Conservation (phyloP, 2,113 vertebrate genomes). For the Cinclus cinclus region DNA sequence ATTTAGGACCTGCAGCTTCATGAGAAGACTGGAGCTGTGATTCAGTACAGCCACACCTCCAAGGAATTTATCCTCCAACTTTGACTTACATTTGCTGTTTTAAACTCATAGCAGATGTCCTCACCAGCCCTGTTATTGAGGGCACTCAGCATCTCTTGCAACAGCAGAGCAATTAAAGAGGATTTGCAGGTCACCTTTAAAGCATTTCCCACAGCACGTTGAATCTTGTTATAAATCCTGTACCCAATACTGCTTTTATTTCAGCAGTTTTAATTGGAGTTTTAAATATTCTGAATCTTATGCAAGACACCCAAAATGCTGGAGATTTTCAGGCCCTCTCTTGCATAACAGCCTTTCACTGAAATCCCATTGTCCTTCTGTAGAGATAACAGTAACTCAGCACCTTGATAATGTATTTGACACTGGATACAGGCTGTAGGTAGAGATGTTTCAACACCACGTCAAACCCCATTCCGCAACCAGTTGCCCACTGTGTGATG, state of each 20-base stretch:
- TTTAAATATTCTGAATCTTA: conserved; percentile 36
- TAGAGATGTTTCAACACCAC: background rate
- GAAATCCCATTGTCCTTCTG: background rate
- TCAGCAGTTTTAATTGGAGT: conserved; percentile 33
- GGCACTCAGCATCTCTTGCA: conserved; percentile 25
- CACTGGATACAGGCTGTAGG: background rate
- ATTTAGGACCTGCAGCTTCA: background rate
- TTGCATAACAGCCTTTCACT: background rate
- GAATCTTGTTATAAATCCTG: conserved; percentile 44
- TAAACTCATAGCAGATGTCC: conserved; percentile 33
- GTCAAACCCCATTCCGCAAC: background rate
- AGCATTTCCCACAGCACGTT: conserved; percentile 59
- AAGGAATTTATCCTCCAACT: conserved; percentile 48
- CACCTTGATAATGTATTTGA: accelerated
- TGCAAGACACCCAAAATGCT: conserved; percentile 6
- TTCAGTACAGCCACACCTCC: conserved; percentile 39
- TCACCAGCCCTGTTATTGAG: conserved; percentile 39
- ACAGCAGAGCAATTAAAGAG: conserved; percentile 56
- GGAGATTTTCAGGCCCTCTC: background rate
- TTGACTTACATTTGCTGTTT: conserved; percentile 61
- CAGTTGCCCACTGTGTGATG: background rate
- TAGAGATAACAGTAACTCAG: background rate
- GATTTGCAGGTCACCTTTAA: conserved; percentile 68
- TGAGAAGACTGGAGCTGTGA: background rate
- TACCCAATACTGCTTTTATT: conserved; percentile 41